Percentiles rank a stretch among this genome's conserved stretches.
These are phyloP conservation scores for Tachuris rubrigastra DNA, from an alignment of 2,113 vertebrate species.

Conservation along the genomic window DNA sequence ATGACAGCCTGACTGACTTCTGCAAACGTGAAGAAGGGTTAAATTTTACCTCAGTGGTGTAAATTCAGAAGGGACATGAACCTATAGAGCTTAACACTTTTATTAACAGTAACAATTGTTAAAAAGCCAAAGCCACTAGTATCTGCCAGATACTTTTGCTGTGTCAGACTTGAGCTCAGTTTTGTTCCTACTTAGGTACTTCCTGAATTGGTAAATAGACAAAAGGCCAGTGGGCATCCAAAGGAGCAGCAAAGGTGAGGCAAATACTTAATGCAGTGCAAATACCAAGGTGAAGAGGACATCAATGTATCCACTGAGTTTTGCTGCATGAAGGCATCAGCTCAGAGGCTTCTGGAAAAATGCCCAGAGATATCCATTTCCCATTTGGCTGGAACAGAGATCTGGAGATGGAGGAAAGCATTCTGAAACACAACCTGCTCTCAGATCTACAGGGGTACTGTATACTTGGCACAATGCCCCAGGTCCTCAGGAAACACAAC, in stretches of 20 bases:
- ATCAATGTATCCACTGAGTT: neutral
- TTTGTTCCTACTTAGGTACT: neutral
- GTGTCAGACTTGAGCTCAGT: neutral
- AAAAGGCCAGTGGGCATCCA: neutral
- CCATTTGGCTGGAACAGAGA: neutral
- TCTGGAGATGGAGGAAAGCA: neutral
- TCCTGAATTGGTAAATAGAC: neutral
- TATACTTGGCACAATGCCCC: neutral
- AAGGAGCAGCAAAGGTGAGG: neutral
- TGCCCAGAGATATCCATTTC: neutral
- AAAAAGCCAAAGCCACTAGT: neutral
- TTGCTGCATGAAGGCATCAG: neutral
- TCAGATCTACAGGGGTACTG: neutral
- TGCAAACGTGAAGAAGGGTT: neutral
- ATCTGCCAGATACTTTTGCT: neutral
- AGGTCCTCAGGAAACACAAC: neutral
- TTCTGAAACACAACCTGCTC: neutral
- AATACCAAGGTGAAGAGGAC: neutral
- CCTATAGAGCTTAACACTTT: neutral
- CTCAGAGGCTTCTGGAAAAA: slow-evolving; percentile 14
- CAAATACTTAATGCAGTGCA: neutral
- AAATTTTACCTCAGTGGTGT: neutral
- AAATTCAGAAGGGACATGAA: neutral
- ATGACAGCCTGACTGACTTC: neutral
- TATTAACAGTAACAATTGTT: neutral